These are phyloP conservation scores for Pomatorhinus ruficollis DNA, from an alignment of 2,113 vertebrate genomes.

Conservation along the genomic window DNA sequence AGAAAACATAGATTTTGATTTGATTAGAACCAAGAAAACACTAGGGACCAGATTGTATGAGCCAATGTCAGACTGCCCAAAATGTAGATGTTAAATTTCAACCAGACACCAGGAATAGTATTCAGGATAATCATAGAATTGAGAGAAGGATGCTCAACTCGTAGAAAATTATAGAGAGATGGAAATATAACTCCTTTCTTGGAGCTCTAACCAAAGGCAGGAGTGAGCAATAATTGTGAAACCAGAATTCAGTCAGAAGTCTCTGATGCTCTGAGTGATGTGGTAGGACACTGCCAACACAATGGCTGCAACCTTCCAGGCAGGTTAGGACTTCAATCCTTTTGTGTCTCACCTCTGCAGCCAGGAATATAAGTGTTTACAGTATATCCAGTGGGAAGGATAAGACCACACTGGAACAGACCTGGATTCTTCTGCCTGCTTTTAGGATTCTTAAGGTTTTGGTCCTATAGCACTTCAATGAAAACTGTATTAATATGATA, in stretches of 20 bases:
- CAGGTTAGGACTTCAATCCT: background rate
- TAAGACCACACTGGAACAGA: background rate
- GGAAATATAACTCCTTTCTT: background rate
- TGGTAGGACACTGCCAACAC: accelerated
- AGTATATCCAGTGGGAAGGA: background rate
- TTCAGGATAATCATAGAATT: background rate
- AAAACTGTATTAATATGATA: background rate
- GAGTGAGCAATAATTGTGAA: background rate
- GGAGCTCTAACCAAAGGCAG: background rate
- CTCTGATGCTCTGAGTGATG: background rate
- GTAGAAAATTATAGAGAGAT: background rate
- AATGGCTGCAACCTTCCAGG: background rate
- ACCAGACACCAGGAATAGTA: background rate
- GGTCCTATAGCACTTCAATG: background rate
- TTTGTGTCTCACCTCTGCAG: background rate
- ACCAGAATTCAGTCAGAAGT: background rate
- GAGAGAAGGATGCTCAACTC: background rate
- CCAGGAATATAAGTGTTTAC: background rate
- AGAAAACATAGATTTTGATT: background rate
- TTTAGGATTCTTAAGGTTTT: background rate
- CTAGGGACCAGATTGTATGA: background rate
- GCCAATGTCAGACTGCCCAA: background rate
- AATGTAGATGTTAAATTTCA: background rate
- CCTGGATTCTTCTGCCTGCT: background rate
- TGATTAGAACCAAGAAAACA: background rate